Evolutionary conservation across 2,113 vertebrate genomes (phyloP), one percentile per base, ranked within the genome.

Genomic region (Paramisgurnus dabryanus): DNA sequence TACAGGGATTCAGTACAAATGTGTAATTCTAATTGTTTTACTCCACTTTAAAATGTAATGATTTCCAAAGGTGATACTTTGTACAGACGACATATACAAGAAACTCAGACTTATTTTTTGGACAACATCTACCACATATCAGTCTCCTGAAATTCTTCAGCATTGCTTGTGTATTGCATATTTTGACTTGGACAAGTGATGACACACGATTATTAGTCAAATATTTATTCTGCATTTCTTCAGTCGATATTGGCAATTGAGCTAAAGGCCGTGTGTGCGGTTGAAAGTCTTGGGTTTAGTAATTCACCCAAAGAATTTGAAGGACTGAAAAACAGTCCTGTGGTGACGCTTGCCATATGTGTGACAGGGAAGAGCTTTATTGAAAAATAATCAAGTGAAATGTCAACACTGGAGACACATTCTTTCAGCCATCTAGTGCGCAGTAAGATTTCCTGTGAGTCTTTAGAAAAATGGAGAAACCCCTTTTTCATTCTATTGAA

Each of bases 371-470:
- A 73, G 73, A 53, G 80, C 13, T 71, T 65, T 80, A 82, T 78
- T 76, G 50, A 85, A 86, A 83, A 80, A 80, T 84, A 86, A 85
- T 86, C 40, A 61, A 75, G 64, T 85, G 67, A 80, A 73, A 79
- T 80, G 65, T 58, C 58, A 67, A 71, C 18, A 79, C 49, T 45
- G 78, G 43, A 80, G 65, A 57, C 18, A 79, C 66, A 39, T 53
- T 78, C 78, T 69, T 40, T 18, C 41, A 45, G 61, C 50, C 69
- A 78, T 71, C 79, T 34, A 50, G 39, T 6, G 74, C 45, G 72
- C 55, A 55, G 45, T 70, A 74, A 55, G 65, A 84, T 49, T 72
- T 55, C 57, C 78, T 84, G 76, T 27, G 57, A 55, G 69, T 47
- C 3, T 45, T 60, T 6, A 41, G n/a, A 43, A 64, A 60, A 74